Conservation (phyloP, 2,797 vertebrate species). For the Tapera naevia region DNA sequence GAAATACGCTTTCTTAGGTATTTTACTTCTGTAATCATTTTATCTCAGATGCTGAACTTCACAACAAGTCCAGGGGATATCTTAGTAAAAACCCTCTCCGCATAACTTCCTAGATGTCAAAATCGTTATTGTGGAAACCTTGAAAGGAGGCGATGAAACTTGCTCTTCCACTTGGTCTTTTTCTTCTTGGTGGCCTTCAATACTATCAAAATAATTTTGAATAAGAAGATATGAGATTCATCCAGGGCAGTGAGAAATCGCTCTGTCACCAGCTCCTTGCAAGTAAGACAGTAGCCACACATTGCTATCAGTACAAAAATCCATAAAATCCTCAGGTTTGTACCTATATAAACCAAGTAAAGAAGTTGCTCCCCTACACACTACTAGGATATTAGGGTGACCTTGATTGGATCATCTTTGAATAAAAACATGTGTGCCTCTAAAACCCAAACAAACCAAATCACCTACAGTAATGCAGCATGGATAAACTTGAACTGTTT, state of each 20-base stretch:
- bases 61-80: not conserved
- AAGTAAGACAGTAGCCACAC: not conserved
- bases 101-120: not conserved
- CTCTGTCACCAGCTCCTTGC: not conserved
- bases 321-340: rapidly evolving
- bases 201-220: not conserved
- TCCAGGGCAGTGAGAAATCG: not conserved
- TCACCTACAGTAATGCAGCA: not conserved
- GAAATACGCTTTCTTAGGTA: not conserved
- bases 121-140: not conserved
- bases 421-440: not conserved
- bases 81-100: rapidly evolving
- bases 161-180: not conserved
- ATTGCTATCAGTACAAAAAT: not conserved
- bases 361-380: not conserved
- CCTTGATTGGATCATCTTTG: not conserved
- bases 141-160: not conserved
- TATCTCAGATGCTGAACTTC: not conserved
- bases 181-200: not conserved
- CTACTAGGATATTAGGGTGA: not conserved
- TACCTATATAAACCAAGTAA: not conserved
- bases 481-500: not conserved
- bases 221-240: not conserved
- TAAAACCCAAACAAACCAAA: not conserved
- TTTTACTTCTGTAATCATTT: not conserved